A percentile compares a stretch with the other conserved stretches of the same genome.
phyloP scores from a whole-genome alignment of 1,140 invertebrate species.

The Euborellia annulipes region DNA sequence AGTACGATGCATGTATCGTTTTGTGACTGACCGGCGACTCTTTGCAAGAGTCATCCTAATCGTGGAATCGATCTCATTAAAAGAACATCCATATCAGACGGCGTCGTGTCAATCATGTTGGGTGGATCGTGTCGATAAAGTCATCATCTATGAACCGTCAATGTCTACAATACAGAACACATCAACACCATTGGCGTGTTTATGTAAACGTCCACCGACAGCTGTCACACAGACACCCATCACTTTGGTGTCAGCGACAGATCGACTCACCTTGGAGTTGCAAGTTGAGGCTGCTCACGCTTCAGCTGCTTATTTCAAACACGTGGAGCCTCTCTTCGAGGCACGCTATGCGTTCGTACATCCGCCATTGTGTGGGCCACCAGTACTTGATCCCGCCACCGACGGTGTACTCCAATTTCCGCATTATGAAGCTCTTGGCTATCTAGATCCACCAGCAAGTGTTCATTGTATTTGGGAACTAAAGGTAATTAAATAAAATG shows the following conservation, averaged over 20 bases:
- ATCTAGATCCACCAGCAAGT: constrained; percentile 50
- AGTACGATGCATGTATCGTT: constrained; percentile 63
- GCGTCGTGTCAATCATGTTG: constrained; percentile 66
- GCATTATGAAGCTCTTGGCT: constrained; percentile 63
- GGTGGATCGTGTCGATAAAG: constrained; percentile 64
- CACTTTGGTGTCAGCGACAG: constrained; percentile 22
- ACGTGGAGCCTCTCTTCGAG: constrained; percentile 60
- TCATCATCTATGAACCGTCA: constrained; percentile 54
- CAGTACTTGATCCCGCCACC: constrained; percentile 52
- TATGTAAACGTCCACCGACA: constrained; percentile 17
- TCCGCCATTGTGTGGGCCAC: constrained; percentile 68
- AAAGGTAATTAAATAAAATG: too few species aligned
- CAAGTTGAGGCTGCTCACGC: constrained; percentile 66
- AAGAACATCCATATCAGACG: constrained; percentile 59
- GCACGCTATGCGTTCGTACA: constrained; percentile 76
- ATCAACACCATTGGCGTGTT: constrained; percentile 17
- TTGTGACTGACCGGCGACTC: constrained; percentile 60
- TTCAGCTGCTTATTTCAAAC: constrained; percentile 73
- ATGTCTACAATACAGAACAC: constrained; percentile 17
- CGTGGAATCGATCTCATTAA: constrained; percentile 50
- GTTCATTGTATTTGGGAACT: constrained; percentile 81
- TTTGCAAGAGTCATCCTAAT: constrained; percentile 64
- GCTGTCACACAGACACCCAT: constrained; percentile 11
- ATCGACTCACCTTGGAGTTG: constrained; percentile 58
- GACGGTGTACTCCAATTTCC: constrained; percentile 75